These are phyloP conservation scores for Berghia stephanieae DNA, from an alignment of 1,140 invertebrate species.

Conservation along the genomic window DNA sequence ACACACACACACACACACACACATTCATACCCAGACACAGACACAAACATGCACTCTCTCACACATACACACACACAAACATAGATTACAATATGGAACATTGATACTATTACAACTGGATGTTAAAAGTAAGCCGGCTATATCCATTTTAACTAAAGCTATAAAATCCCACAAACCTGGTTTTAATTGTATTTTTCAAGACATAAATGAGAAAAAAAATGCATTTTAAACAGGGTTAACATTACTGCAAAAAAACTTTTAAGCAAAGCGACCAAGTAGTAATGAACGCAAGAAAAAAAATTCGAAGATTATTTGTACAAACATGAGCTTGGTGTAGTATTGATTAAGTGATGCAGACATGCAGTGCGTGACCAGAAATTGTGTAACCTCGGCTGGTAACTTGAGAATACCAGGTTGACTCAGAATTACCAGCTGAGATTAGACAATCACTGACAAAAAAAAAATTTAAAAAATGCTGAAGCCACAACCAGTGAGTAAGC, in stretches of 20 bases:
- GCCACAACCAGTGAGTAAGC: conserved; percentile 23
- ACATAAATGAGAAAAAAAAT: no score
- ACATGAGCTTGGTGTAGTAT: background rate
- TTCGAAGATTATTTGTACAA: background rate
- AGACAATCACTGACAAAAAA: conserved; percentile 67
- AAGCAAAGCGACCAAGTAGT: background rate
- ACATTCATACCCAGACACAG: no score
- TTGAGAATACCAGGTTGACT: conserved; percentile 73
- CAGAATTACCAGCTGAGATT: conserved; percentile 95
- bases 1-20: no score
- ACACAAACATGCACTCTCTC: background rate
- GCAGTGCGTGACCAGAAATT: conserved; percentile 43
- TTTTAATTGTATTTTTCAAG: no score
- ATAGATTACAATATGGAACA: background rate
- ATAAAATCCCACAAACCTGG: no score
- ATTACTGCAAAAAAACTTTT: conserved; percentile 16
- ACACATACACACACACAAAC: background rate
- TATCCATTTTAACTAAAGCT: no score
- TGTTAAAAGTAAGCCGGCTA: background rate
- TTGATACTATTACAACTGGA: background rate
- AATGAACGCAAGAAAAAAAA: background rate
- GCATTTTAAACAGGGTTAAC: background rate
- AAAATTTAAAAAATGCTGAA: background rate
- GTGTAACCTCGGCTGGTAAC: conserved; percentile 80
- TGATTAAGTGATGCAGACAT: background rate